Conservation (phyloP, 2,113 vertebrate genomes). For the Oreocharis arfaki region DNA sequence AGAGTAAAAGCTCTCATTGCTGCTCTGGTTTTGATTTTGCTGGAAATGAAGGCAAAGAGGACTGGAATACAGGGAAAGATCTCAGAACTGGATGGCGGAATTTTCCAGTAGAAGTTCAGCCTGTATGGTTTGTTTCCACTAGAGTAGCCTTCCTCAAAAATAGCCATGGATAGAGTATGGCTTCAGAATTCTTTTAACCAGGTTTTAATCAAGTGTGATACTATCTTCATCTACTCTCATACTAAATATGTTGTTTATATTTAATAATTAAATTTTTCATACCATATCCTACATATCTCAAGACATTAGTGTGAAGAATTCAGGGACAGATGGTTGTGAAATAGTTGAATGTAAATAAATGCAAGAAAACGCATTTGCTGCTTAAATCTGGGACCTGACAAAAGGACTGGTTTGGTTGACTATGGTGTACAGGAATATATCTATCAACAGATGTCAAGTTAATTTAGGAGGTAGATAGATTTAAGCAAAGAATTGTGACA, state of each 20-base stretch:
- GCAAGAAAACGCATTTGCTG: neutral
- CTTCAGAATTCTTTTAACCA: neutral
- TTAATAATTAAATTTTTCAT: neutral
- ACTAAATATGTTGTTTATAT: neutral
- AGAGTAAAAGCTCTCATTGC: neutral
- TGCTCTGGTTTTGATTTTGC: neutral
- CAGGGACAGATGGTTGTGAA: neutral
- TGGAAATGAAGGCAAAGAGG: neutral
- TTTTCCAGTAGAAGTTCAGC: neutral
- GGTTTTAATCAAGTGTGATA: neutral
- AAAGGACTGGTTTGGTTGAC: neutral
- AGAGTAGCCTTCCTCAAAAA: neutral
- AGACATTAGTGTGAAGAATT: neutral
- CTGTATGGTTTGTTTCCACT: neutral
- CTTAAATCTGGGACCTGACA: neutral
- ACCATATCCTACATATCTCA: neutral
- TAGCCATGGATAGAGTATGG: neutral
- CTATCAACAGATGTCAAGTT: conserved; percentile 56
- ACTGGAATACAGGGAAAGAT: neutral
- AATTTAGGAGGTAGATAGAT: conserved; percentile 47
- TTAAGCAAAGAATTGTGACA: conserved; percentile 45
- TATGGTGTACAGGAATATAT: neutral
- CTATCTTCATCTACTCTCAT: neutral
- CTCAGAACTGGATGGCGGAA: neutral
- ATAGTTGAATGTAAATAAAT: neutral